Conservation (phyloP, 2,888 invertebrate genomes). For the Habrosyne pyritoides region DNA sequence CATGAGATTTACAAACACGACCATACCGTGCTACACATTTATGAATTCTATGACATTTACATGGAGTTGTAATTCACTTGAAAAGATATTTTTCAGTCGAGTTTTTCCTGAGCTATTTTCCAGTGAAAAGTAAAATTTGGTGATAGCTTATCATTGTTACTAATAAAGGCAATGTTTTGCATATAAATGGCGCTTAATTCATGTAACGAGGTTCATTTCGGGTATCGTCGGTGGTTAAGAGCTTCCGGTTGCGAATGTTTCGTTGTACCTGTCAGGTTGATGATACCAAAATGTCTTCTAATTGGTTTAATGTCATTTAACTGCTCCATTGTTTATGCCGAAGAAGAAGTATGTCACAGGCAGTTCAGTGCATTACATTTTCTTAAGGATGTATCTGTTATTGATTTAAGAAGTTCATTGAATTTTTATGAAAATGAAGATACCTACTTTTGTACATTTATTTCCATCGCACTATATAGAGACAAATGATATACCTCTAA, state of each 20-base stretch:
- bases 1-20: too few species aligned
- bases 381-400: too few species aligned
- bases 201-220: slow-evolving; percentile 19
- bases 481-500: too few species aligned
- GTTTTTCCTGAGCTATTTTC: slow-evolving; percentile 11
- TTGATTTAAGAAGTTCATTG: too few species aligned
- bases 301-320: not conserved
- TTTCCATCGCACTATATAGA: too few species aligned
- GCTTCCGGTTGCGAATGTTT: slow-evolving; percentile 21
- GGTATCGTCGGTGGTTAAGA: slow-evolving; percentile 29
- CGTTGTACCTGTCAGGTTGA: slow-evolving; percentile 12
- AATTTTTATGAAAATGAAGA: too few species aligned
- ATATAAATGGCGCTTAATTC: slow-evolving; percentile 24
- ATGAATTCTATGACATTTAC: too few species aligned
- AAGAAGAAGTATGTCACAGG: not conserved
- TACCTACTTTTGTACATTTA: too few species aligned
- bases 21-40: too few species aligned
- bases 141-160: slow-evolving; percentile 22
- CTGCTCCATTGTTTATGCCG: slow-evolving; percentile 4
- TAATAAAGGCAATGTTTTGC: slow-evolving; percentile 26
- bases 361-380: not conserved
- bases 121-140: not conserved
- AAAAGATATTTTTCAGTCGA: too few species aligned
- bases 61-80: too few species aligned
- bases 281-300: slow-evolving; percentile 5